Evolutionary conservation across 1,140 invertebrate species (phyloP), one percentile per base, ranked within the genome.

Genomic region (Drosophila arawakana): DNA sequence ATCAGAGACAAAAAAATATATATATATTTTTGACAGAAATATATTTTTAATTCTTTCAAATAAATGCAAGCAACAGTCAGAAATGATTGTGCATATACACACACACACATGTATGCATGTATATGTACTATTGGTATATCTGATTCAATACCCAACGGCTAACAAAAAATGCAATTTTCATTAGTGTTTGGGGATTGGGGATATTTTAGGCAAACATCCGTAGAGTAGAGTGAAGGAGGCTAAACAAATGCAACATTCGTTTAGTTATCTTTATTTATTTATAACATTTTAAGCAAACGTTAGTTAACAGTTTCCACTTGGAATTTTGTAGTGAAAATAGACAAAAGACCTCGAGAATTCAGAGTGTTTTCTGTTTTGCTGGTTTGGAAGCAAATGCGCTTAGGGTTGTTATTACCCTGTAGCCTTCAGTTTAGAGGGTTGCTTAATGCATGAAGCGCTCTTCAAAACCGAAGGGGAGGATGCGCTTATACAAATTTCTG

Each of bases 401-500:
- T 83, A 59, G 83, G 80, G 80, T 80, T 82, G 62, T 72, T 71
- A 21, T 54, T 30, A 21, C 34, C 21, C n/a, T 43, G 41, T n/a
- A 39, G 11, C 1, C 46, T 35, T 30, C 62, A 30, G 21, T 47
- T 6, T 21, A 59, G 25, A 34, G 50, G 50, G 50, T 43, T 7
- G 7, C 58, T 8, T 41, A 61, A 41, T 47, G 68, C 60, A 61
- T 34, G 44, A 68, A 39, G 9, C 37, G 37, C 3, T 13, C 30
- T 7, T 13, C 30, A 5, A 35, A 3, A 41, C 21, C 15, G 37
- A 9, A 43, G 54, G 39, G 46, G 35, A 47, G 55, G 74, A 62
- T 79, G 82, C 82, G 82, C 69, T 88, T 82, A 77, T 77, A 83
- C 83, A 83, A 86, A 88, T 88, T 80, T 89, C 80, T 83, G 52